Evolutionary conservation across 2,797 vertebrate genomes (phyloP).

Genomic region (Pteronotus mesoamericanus): DNA sequence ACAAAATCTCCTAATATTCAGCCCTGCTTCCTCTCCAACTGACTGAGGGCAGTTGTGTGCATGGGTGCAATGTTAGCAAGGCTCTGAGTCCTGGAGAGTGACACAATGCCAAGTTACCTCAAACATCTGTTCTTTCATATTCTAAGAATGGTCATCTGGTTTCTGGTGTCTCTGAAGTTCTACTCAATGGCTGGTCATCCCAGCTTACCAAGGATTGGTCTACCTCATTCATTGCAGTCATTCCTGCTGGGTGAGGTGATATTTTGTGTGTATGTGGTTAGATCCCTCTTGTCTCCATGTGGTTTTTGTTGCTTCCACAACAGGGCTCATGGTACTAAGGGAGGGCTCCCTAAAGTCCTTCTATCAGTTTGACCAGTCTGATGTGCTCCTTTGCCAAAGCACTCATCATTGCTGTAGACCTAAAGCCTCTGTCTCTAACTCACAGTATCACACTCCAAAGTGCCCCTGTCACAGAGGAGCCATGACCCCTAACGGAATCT

Average conservation of each 20-base stretch:
- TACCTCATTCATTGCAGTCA: too few relatives aligned
- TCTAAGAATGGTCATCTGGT: not conserved
- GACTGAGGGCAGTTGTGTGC: fast-evolving
- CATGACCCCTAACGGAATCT: not conserved
- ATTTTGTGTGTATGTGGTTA: not conserved
- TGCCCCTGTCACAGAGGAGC: too few relatives aligned
- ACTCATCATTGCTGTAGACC: not conserved
- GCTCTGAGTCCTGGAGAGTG: not conserved
- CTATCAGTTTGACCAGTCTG: not conserved
- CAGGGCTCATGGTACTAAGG: too few relatives aligned
- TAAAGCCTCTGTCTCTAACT: not conserved
- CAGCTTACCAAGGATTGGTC: not conserved
- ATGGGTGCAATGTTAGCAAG: not conserved
- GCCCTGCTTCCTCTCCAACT: too few relatives aligned
- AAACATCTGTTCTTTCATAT: not conserved
- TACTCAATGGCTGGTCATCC: not conserved
- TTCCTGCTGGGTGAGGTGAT: fast-evolving
- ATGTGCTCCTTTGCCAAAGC: not conserved
- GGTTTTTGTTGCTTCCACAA: not conserved
- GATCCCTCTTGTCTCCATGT: not conserved
- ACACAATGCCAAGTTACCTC: not conserved
- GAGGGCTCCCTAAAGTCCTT: not conserved
- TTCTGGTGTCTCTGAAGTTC: not conserved
- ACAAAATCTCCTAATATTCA: not conserved
- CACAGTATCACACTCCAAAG: not conserved